These are phyloP conservation scores for Ammodramus savannarum DNA, from an alignment of 2,113 vertebrate genomes.

Conservation along the genomic window DNA sequence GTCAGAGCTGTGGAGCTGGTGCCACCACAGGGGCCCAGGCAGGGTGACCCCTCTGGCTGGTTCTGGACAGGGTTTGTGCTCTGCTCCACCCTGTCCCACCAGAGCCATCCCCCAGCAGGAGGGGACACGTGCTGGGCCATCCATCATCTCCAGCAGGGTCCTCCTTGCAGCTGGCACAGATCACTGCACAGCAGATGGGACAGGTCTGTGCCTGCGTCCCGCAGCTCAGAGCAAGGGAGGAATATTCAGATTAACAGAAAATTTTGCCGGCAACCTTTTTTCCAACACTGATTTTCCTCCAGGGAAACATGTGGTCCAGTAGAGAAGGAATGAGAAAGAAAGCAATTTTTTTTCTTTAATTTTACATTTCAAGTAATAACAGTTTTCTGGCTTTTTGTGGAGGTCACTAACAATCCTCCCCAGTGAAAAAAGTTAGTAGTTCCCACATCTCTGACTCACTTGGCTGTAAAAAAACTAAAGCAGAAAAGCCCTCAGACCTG, in stretches of 20 bases:
- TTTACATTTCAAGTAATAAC: constrained; percentile 36
- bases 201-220: background rate
- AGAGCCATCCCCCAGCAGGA: background rate
- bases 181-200: background rate
- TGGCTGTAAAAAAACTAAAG: background rate
- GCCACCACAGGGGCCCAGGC: background rate
- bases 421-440: background rate
- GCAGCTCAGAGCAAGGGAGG: background rate
- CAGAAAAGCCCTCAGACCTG: background rate
- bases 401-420: constrained; percentile 7
- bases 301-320: constrained; percentile 6
- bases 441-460: background rate
- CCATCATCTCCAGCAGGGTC: background rate
- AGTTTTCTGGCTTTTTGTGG: constrained; percentile 33
- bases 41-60: background rate
- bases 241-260: constrained; percentile 35
- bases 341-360: background rate
- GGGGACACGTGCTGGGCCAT: background rate
- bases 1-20: background rate
- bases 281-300: constrained; percentile 21
- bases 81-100: background rate
- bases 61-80: background rate
- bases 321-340: constrained; percentile 32
- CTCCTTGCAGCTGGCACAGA: background rate
- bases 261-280: constrained; percentile 37